Conservation (phyloP, 2,797 vertebrate genomes). For the Botia kubotai region DNA sequence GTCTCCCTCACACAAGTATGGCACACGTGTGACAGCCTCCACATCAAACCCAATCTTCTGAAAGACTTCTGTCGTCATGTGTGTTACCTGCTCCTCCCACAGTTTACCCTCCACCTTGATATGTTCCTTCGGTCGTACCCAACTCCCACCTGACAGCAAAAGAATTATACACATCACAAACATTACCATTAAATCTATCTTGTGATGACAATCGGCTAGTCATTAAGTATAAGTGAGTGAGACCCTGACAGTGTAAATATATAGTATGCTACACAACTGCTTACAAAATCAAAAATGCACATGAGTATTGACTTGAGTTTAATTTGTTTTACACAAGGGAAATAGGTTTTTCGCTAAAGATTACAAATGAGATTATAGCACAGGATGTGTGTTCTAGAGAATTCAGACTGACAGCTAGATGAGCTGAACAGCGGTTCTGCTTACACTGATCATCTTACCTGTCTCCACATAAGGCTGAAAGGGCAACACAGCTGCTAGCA, state of each 20-base stretch:
- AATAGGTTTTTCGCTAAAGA: too few relatives aligned
- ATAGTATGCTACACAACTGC: too few relatives aligned
- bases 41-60: conserved; percentile 86
- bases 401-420: neutral
- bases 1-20: conserved; percentile 96
- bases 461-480: conserved; percentile 97
- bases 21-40: conserved; percentile 92
- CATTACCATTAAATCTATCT: neutral
- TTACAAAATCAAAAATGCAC: too few relatives aligned
- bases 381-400: neutral
- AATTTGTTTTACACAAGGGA: too few relatives aligned
- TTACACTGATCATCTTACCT: conserved; percentile 77
- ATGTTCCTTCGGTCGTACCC: conserved; percentile 91
- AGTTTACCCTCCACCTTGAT: conserved; percentile 87
- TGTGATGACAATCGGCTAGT: too few relatives aligned
- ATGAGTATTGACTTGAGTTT: too few relatives aligned
- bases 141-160: conserved; percentile 85
- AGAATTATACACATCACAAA: neutral
- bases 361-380: neutral
- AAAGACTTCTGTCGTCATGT: conserved; percentile 86
- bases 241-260: too few relatives aligned
- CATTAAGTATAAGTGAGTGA: too few relatives aligned
- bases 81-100: conserved; percentile 96
- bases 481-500: conserved; percentile 91
- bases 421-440: neutral